Evolutionary conservation across 2,888 invertebrate genomes (phyloP), one percentile per base, ranked within the genome.

Genomic region (Monopis laevigella): DNA sequence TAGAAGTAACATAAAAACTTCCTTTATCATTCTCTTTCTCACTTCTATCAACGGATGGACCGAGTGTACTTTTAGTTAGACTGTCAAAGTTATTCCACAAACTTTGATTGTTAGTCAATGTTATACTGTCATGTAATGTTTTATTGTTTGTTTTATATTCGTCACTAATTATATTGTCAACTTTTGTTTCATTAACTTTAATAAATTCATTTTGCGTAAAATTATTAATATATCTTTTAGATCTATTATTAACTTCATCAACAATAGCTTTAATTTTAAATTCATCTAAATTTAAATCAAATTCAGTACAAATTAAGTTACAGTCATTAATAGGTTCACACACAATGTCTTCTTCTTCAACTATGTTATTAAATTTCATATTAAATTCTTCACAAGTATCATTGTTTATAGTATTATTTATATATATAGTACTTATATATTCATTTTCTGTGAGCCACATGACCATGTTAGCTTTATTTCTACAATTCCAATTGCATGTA

Each of bases 1-100:
- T 81, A 0, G 68, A 53, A 0, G 87, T 85, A 44, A 67, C 67
- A 51, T 89, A 90, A 12, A 90, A 62, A 46, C 51, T 65, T 17
- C 51, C 51, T n/a, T 29, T 44, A 5, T 14, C 29, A 13, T 27
- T 12, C 24, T 40, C 13, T 28, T 38, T 35, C 2, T 47, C 44
- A 6, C 14, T 47, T n/a, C n/a, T n/a, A n/a, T n/a, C 19, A 45
- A 41, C 7, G 32, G 10, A 17, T n/a, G n/a, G n/a, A n/a, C n/a
- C n/a, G n/a, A n/a, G n/a, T n/a, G n/a, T n/a, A n/a, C n/a, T n/a
- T n/a, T n/a, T n/a, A n/a, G n/a, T n/a, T n/a, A n/a, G n/a, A n/a
- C n/a, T n/a, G n/a, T n/a, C n/a, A n/a, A n/a, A n/a, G n/a, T n/a
- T n/a, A n/a, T n/a, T n/a, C n/a, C n/a, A n/a, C n/a, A n/a, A n/a